These are phyloP conservation scores for Rhinichthys klamathensis DNA, from an alignment of 2,113 vertebrate genomes.

Conservation along the genomic window DNA sequence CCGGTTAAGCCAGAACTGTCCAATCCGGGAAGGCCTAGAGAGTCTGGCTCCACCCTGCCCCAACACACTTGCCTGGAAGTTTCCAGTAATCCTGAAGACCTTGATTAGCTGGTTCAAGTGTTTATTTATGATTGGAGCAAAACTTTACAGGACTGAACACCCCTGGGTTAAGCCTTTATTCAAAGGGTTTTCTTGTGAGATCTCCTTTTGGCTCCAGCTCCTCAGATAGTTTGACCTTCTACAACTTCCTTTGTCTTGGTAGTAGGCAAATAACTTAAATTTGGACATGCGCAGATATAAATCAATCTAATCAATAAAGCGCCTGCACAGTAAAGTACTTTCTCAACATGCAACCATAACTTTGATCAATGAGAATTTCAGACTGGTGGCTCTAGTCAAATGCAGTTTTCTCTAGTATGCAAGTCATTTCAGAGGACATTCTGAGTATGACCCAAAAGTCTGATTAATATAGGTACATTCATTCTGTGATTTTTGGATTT, in stretches of 20 bases:
- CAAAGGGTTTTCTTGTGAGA: too few species aligned
- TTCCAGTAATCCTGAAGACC: constrained; percentile 2
- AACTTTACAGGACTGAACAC: too few species aligned
- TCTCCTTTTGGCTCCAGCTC: not conserved
- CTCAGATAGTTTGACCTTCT: not conserved
- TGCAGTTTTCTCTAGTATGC: not conserved
- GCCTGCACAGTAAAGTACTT: not conserved
- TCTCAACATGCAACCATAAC: not conserved
- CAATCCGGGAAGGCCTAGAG: not conserved
- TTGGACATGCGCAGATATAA: not conserved
- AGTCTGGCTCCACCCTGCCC: not conserved
- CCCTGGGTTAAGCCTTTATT: too few species aligned
- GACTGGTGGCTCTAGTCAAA: not conserved
- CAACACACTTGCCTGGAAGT: not conserved
- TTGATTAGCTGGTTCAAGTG: not conserved
- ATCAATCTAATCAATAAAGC: too few species aligned
- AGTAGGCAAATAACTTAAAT: not conserved
- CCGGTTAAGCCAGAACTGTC: not conserved
- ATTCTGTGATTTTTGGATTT: not conserved
- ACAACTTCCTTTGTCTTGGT: not conserved
- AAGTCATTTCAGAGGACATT: not conserved
- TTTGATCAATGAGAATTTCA: not conserved
- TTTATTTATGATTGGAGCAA: not conserved
- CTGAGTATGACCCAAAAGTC: not conserved
- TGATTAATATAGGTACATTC: not conserved